Base-by-base conservation (phyloP, 2,797 vertebrate genomes). In the Hapalemur alaotrensis region DNA sequence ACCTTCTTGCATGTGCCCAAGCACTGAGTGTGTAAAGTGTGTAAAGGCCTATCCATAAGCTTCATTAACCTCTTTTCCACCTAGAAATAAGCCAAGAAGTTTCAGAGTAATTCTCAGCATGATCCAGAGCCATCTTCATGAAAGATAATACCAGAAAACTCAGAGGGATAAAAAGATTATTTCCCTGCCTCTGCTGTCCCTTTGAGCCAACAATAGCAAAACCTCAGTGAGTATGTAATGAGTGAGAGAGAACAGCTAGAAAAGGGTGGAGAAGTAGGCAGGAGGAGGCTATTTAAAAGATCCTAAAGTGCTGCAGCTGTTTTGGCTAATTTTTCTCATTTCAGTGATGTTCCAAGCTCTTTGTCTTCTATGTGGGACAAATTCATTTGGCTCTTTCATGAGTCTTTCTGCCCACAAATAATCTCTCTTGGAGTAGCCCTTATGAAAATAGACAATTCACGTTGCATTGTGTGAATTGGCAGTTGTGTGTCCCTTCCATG, bases 361-460 rank as follows among this genome's bases (percentile, higher is more conserved):
- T 98, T 98, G 97, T 98, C 96, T 97, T 96, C 97, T 97, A 23
- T 30, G 96, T 97, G 70, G 90, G 96, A 87, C 9, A 54, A 95
- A 91, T 97, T 96, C 92, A 94, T 88, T 93, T 98, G 90, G 95
- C 84, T 93, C 57, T 95, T 84, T 83, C 84, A 0, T 98, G 98
- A 98, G 95, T 98, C 98, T 98, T 92, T 93, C 97, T 98, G 95
- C 97, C 96, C 98, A 92, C 95, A 97, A 80, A 95, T 83, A 91
- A 75, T 93, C 28, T 96, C 95, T 97, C 97, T 97, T 86, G 43
- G 95, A 97, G 93, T 95, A 97, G 93, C 93, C 96, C 95, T 95
- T 97, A 91, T 96, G 14, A 97, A 98, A 98, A 98, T 63, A 97
- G 92, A 96, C 92, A 93, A 91, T 96, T 96, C 61, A 7, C 85